Base-by-base conservation (phyloP, 2,113 vertebrate species). In the human region DNA sequence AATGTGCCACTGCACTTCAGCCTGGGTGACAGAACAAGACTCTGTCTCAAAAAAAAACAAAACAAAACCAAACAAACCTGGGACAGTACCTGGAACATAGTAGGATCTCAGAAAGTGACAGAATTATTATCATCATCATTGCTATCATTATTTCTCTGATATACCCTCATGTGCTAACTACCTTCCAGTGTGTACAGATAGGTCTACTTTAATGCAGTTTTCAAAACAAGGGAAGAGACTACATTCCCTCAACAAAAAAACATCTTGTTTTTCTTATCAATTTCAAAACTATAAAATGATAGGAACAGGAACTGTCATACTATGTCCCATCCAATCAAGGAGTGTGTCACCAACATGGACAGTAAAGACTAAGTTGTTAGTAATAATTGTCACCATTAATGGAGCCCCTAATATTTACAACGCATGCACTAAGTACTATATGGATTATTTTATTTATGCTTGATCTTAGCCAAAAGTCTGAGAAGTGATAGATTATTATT, bases 231-330 rank as follows among this genome's bases (percentile, higher is more conserved):
- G 8, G 23, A 68, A 73, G 18, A 75, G 11, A 50, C 18, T 50
- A 78, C 45, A 64, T 88, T 38, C n/a, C 0, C 50, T 73, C 23
- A 2, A n/a, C 30, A 20, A 35, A 52, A 97, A 97, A 93, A 35
- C 17, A 61, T 70, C 45, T 83, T 72, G 52, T 22, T 93, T 90
- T 79, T 66, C 80, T 76, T 70, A 55, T 75, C 8, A 23, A 9
- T 91, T 89, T 88, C 82, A 76, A 88, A 88, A 61, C 78, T 75
- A 35, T 30, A 68, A 95, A 84, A 84, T 84, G 70, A 32, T 52
- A 72, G 22, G 30, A 57, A 52, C 38, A 70, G 72, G 11, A 93
- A 59, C 14, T 35, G 5, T 48, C 45, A 18, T 16, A 59, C 23
- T 9, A 50, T 40, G n/a, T 11, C 5, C 32, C 66, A 17, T 59